These are phyloP conservation scores for Lepus oiostolus DNA, from an alignment of 2,797 vertebrate species.

Conservation along the genomic window DNA sequence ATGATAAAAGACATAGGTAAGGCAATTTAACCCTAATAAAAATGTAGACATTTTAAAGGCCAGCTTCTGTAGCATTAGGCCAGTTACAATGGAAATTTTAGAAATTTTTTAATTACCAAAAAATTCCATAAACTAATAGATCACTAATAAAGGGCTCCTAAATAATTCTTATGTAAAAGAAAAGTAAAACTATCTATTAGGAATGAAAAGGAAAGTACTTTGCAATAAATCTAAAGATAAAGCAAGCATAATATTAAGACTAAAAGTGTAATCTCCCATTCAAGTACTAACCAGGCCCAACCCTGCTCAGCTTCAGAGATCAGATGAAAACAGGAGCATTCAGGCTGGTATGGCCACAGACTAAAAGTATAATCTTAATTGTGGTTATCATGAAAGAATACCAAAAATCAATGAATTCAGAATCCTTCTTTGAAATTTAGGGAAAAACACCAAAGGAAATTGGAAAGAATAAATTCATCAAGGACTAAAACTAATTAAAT, in stretches of 20 bases:
- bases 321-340: too few species aligned
- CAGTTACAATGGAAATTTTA: neutral
- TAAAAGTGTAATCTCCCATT: neutral
- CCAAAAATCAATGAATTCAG: neutral
- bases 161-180: neutral
- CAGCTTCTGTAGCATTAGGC: neutral
- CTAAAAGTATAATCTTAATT: conserved; percentile 13
- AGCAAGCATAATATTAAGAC: neutral
- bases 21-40: neutral
- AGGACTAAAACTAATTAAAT: neutral
- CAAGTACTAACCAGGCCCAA: too few species aligned
- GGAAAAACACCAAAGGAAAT: neutral
- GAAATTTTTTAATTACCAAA: neutral
- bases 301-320: too few species aligned
- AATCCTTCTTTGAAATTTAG: neutral
- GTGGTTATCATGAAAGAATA: neutral
- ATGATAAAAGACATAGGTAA: neutral
- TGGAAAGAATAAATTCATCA: neutral
- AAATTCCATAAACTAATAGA: neutral
- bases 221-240: neutral
- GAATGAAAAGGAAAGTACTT: neutral
- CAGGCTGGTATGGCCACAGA: neutral
- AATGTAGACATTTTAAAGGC: neutral
- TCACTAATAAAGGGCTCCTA: neutral
- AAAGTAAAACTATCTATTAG: neutral